Conservation (phyloP, 1,140 invertebrate species). For the Drosophila sp. region DNA sequence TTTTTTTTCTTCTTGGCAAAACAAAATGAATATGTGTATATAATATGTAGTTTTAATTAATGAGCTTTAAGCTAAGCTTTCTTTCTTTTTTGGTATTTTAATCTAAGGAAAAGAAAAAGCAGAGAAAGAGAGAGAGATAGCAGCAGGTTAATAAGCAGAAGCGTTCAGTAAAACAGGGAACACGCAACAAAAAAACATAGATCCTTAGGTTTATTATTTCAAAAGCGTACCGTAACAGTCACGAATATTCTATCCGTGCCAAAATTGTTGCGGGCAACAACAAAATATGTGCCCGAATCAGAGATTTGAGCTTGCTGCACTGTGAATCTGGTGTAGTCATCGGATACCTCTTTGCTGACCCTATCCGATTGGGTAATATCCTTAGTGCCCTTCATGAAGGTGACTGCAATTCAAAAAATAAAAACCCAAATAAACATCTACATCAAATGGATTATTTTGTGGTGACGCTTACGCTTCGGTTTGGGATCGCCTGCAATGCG, state of each 20-base stretch:
- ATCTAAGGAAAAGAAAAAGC: constrained; percentile 68
- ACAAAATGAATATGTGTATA: constrained; percentile 47
- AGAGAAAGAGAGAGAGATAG: constrained; percentile 43
- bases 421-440: constrained; percentile 7
- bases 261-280: constrained; percentile 94
- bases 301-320: constrained; percentile 92
- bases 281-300: constrained; percentile 97
- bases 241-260: constrained; percentile 94
- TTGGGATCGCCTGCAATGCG: constrained; percentile 91
- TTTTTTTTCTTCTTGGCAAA: not conserved
- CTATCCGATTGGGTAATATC: constrained; percentile 91
- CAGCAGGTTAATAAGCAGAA: constrained; percentile 62
- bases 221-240: constrained; percentile 88
- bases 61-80: constrained; percentile 58
- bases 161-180: constrained; percentile 30
- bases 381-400: constrained; percentile 92
- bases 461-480: constrained; percentile 88
- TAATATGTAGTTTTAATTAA: constrained; percentile 53
- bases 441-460: not conserved
- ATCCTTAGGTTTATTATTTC: not conserved
- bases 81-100: constrained; percentile 83
- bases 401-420: constrained; percentile 85
- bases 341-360: constrained; percentile 91
- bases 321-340: constrained; percentile 93
- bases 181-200: constrained; percentile 1